Conservation (phyloP, 2,888 invertebrate species). For the Omphaloscelis lunosa region DNA sequence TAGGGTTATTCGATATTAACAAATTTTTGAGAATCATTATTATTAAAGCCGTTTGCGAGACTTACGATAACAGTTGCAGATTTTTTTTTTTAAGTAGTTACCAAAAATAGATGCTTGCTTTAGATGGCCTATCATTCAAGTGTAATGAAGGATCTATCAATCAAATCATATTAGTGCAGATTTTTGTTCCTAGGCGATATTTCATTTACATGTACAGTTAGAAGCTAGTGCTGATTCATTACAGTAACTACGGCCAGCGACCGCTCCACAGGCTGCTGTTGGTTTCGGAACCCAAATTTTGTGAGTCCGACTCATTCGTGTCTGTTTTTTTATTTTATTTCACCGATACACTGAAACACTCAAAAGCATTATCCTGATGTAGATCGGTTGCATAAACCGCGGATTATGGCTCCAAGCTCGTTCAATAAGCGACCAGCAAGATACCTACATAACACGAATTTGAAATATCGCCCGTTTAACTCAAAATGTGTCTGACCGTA, state of each 20-base stretch:
- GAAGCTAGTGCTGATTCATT: background rate
- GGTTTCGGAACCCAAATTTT: background rate
- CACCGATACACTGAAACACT: background rate
- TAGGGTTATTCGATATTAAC: too few relatives aligned
- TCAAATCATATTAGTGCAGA: too few relatives aligned
- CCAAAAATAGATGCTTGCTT: too few relatives aligned
- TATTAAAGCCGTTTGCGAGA: too few relatives aligned
- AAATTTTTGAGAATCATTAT: too few relatives aligned
- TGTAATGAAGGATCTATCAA: background rate
- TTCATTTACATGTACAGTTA: background rate
- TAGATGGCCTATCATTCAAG: too few relatives aligned
- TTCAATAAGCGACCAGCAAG: background rate
- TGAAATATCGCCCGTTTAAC: slow-evolving; percentile 35
- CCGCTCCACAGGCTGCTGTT: background rate
- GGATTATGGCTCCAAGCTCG: slow-evolving; percentile 2
- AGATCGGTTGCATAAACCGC: background rate
- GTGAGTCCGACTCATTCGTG: background rate
- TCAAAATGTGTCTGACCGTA: slow-evolving; percentile 27
- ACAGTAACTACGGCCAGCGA: background rate
- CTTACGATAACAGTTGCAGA: too few relatives aligned
- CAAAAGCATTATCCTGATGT: background rate
- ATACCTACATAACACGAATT: slow-evolving; percentile 12
- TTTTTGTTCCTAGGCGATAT: too few relatives aligned
- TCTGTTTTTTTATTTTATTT: slow-evolving; percentile 6
- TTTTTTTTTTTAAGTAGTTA: too few relatives aligned